A percentile compares a stretch with the other conserved stretches of the same genome.
Evolutionary conservation across 2,888 invertebrate species (phyloP).

Genomic region (Cataglyphis albicans): DNA sequence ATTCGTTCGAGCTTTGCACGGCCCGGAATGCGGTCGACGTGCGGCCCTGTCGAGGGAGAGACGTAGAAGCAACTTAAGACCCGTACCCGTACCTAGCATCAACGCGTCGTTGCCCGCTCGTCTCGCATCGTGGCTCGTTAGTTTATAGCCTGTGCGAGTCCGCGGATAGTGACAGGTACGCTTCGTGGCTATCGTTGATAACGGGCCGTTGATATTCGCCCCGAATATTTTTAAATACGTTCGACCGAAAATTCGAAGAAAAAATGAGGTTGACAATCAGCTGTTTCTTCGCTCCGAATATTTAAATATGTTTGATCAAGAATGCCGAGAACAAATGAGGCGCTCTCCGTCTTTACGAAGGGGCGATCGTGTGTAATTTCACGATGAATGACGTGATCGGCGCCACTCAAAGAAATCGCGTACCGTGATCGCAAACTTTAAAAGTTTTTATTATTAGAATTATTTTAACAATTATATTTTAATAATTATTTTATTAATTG

Average conservation of each 20-base stretch:
- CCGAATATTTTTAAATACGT: background rate
- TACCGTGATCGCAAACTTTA: background rate
- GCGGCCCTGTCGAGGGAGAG: slow-evolving; percentile 78
- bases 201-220: slow-evolving; percentile 21
- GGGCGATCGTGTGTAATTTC: slow-evolving; percentile 14
- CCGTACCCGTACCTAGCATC: slow-evolving; percentile 55
- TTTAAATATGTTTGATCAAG: slow-evolving; percentile 25
- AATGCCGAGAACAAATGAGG: slow-evolving; percentile 10
- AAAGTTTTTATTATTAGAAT: background rate
- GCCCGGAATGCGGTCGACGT: slow-evolving; percentile 75
- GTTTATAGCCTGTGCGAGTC: slow-evolving; percentile 49
- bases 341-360: background rate
- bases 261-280: slow-evolving; percentile 26
- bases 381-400: slow-evolving; percentile 7
- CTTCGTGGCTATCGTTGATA: slow-evolving; percentile 14
- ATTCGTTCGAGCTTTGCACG: slow-evolving; percentile 64
- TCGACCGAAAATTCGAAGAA: slow-evolving; percentile 6
- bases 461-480: background rate
- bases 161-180: background rate
- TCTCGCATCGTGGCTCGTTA: slow-evolving; percentile 54
- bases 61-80: slow-evolving; percentile 65
- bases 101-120: slow-evolving; percentile 42
- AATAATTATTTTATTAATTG: background rate
- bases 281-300: background rate
- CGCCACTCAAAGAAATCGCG: background rate